Base-by-base conservation (phyloP, 2,888 invertebrate species). In the Netelia inedita region DNA sequence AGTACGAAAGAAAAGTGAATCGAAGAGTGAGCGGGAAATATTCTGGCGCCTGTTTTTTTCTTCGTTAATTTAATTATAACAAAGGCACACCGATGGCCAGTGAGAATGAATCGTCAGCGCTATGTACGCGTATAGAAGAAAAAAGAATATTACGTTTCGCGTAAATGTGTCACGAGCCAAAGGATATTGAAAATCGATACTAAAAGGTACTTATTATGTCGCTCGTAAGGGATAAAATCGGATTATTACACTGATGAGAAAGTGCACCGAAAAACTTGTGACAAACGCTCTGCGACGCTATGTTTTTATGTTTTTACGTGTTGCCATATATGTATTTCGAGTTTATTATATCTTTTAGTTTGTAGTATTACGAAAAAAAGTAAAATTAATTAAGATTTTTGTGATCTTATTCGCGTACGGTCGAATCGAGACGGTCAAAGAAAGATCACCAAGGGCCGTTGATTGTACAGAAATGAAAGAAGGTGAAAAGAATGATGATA, bases 291-390 rank as follows among this genome's bases (percentile, higher is more conserved):
- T n/a, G 57, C 66, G 65, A 28, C 61, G 43, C 23, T 61, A 35
- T 65, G 71, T 79, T 63, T 74, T 65, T 75, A 19, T 65, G 57
- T 65, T 41, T 65, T 55, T 43, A 50, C 53, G 50, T 74, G 73
- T 68, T 80, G 73, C 73, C 73, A 74, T 80, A 73, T 35, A 68
- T 73, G 73, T 80, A 80, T 80, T 74, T 73, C 63, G 66, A 50
- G 73, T 46, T 72, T 53, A 28, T 28, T 28, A 66, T 63, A 63
- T 63, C 16, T 63, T 76, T 66, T 57, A 59, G 11, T 53, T 57
- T 68, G 57, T 57, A 59, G 68, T 28, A 59, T 10, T 16, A 59
- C 9, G 53, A 35, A 35, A 35, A 1, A 68, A 68, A 35, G 16
- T 68, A 66, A 57, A 57, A 46, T 28, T 1, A 10, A 63, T 23